Conservation (phyloP, 2,113 vertebrate genomes). For the Cebus imitator region DNA sequence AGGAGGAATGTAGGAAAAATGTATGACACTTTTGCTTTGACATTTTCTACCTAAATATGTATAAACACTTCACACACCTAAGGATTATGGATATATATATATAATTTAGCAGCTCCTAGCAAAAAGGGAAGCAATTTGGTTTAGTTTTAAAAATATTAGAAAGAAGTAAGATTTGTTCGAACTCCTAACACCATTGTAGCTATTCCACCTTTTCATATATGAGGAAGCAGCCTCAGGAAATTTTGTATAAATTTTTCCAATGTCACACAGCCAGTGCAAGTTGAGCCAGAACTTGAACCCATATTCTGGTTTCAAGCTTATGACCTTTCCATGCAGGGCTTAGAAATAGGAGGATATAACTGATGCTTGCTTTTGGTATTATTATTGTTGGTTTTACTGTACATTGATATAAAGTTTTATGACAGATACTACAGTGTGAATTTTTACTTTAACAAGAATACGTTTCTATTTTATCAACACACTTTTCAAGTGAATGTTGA, state of each 20-base stretch:
- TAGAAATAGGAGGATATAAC: not conserved
- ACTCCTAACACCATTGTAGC: not conserved
- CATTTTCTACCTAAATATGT: not conserved
- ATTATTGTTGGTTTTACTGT: not conserved
- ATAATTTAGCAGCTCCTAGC: not conserved
- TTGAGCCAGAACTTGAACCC: not conserved
- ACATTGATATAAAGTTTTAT: not conserved
- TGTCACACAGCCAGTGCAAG: not conserved
- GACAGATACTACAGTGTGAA: not conserved
- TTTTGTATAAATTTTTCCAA: not conserved
- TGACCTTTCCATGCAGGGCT: not conserved
- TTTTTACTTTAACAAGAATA: constrained; percentile 8
- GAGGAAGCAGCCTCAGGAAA: not conserved
- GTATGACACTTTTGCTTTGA: not conserved
- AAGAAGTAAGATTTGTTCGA: not conserved
- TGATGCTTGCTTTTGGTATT: not conserved
- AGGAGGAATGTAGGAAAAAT: not conserved
- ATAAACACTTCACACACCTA: not conserved
- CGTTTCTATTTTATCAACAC: not conserved
- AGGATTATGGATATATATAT: not conserved
- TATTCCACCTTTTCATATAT: not conserved
- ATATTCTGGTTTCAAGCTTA: not conserved
- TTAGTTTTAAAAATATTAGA: not conserved
- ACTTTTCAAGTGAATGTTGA: not conserved
- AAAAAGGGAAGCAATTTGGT: not conserved